Evolutionary conservation across 1,140 invertebrate species (phyloP), one percentile per base, ranked within the genome.

Genomic region (Heliconius hermathena): DNA sequence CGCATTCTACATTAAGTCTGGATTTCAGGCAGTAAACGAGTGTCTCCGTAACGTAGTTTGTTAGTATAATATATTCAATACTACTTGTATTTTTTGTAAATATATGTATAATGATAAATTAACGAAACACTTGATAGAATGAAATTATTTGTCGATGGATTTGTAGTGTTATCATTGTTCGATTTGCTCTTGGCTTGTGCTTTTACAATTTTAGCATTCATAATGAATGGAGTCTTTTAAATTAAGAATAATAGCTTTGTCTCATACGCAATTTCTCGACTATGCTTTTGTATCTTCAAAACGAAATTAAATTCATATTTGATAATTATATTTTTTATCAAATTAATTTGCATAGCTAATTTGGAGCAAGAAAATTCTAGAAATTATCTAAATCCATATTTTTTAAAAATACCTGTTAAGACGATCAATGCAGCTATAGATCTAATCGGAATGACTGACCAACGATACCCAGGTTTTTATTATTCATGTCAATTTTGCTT

Each of bases 381-480:
- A 73, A 73, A n/a, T 49, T 5, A 22, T 36, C 8, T 73, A 26
- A 73, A 26, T 8, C 4, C 38, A 4, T 0, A n/a, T 16, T 2
- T 46, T 9, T 52, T 52, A 20, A 46, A 54, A 26, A 74, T 74
- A 52, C 73, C 46, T 20, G 46, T 52, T 13, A 33, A 74, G 26
- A 9, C 41, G 8, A 74, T 74, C 2, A 74, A 74, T 52, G 1
- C 41, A 74, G 18, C 26, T 20, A 54, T 74, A 52, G 73, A 36
- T 54, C 16, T 54, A 52, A 54, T 74, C 13, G 73, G 49, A 29
- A 54, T 16, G 46, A 54, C 26, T 20, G 26, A 74, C 13, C 73
- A 74, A 26, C 49, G 16, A 49, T 74, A 29, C 26, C 73, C 46
- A 74, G 73, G 73, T 74, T 13, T 26, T 26, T 11, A 22, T n/a